Evolutionary conservation across 2,888 invertebrate genomes (phyloP).

Genomic region (Chironomus riparius): DNA sequence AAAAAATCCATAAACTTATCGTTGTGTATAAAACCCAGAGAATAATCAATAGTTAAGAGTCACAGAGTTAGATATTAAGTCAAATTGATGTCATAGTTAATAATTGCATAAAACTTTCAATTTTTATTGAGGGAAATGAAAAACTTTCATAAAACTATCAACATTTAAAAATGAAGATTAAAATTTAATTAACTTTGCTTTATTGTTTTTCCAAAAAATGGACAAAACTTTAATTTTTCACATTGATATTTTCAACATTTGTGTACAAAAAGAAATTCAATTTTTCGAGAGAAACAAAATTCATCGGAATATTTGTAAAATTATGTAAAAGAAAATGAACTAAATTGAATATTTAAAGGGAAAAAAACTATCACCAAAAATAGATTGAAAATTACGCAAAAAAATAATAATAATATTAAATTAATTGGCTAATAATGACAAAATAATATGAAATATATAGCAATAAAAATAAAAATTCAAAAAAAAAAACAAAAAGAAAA

Average conservation of each 20-base stretch:
- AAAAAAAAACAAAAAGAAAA: slow-evolving; percentile 19
- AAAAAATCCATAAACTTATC: background rate
- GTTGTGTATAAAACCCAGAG: background rate
- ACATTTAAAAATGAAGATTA: background rate
- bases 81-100: slow-evolving; percentile 12
- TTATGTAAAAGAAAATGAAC: background rate
- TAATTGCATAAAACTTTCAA: background rate
- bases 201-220: no score
- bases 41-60: background rate
- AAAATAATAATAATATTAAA: background rate
- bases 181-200: background rate
- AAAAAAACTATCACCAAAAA: slow-evolving; percentile 14
- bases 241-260: background rate
- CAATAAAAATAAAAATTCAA: slow-evolving; percentile 15
- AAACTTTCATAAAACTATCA: slow-evolving; percentile 20
- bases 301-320: background rate
- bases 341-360: background rate
- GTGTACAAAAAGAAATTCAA: background rate
- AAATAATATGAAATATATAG: slow-evolving; percentile 2
- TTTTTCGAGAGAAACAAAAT: background rate
- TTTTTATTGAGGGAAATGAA: background rate
- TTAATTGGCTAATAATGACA: background rate
- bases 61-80: background rate
- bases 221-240: background rate
- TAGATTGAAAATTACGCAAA: slow-evolving; percentile 17